A percentile compares a stretch with the other conserved stretches of the same genome.
Evolutionary conservation across 2,888 invertebrate species (phyloP).

Genomic region (Caradrina clavipalpis): DNA sequence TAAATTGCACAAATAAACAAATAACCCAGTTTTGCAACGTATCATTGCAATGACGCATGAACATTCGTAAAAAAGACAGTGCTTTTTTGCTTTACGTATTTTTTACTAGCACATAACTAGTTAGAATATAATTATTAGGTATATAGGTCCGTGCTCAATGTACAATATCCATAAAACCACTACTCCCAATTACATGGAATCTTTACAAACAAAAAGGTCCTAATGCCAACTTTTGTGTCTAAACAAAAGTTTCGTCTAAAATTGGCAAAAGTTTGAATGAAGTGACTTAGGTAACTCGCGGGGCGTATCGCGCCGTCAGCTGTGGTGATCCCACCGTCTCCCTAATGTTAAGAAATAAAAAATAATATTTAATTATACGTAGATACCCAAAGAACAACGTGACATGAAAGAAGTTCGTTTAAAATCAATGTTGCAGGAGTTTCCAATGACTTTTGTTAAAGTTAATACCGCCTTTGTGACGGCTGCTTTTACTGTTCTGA

Average conservation of each 20-base stretch:
- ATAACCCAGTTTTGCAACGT: neutral
- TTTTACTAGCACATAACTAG: neutral
- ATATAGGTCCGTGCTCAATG: constrained; percentile 7
- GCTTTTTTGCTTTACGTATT: neutral
- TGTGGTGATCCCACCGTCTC: constrained; percentile 87
- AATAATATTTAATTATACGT: constrained; percentile 82
- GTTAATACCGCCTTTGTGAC: constrained; percentile 59
- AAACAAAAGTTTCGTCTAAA: constrained; percentile 83
- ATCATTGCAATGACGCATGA: neutral
- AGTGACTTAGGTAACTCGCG: constrained; percentile 86
- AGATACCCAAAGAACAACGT: constrained; percentile 72
- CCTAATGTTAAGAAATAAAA: constrained; percentile 85
- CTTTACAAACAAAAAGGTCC: constrained; percentile 80
- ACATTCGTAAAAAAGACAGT: neutral
- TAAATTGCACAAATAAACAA: constrained; percentile 33
- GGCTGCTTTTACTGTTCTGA: constrained; percentile 58
- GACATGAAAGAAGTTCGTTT: constrained; percentile 69
- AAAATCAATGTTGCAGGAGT: constrained; percentile 68
- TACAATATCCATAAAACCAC: constrained; percentile 57
- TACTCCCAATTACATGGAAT: constrained; percentile 79
- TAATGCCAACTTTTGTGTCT: constrained; percentile 81
- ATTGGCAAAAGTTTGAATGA: constrained; percentile 88
- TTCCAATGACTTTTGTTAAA: constrained; percentile 62
- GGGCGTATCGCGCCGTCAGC: constrained; percentile 85
- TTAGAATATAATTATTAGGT: neutral